phyloP scores from a whole-genome alignment of 2,113 vertebrate genomes.

The Sialia sialis region DNA sequence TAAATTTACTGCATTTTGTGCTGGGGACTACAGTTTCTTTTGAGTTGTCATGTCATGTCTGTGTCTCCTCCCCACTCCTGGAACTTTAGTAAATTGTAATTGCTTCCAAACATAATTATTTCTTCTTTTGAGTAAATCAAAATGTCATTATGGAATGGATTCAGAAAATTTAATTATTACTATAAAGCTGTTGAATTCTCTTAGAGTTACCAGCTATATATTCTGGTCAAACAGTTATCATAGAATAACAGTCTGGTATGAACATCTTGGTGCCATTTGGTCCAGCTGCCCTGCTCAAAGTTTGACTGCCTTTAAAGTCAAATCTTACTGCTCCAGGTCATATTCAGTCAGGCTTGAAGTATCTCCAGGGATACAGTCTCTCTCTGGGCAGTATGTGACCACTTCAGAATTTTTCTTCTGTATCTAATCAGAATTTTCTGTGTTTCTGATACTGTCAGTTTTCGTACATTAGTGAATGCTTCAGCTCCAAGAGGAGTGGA shows the following conservation, averaged over 20 bases:
- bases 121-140: background rate
- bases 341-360: background rate
- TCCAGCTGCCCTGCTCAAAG: background rate
- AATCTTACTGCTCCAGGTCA: background rate
- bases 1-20: background rate
- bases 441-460: background rate
- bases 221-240: background rate
- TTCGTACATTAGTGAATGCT: background rate
- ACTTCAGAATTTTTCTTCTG: background rate
- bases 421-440: background rate
- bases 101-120: background rate
- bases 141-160: background rate
- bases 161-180: background rate
- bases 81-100: background rate
- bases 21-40: background rate
- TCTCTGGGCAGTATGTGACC: background rate
- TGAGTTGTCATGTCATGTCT: background rate
- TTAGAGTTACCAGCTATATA: background rate
- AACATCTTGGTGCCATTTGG: background rate
- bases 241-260: background rate
- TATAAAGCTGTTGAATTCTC: background rate
- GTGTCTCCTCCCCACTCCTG: background rate
- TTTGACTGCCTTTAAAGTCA: background rate
- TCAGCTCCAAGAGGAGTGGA: background rate
- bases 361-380: background rate